These are phyloP conservation scores for Malurus alboscapulatus DNA, from an alignment of 2,113 vertebrate genomes.

Conservation along the genomic window DNA sequence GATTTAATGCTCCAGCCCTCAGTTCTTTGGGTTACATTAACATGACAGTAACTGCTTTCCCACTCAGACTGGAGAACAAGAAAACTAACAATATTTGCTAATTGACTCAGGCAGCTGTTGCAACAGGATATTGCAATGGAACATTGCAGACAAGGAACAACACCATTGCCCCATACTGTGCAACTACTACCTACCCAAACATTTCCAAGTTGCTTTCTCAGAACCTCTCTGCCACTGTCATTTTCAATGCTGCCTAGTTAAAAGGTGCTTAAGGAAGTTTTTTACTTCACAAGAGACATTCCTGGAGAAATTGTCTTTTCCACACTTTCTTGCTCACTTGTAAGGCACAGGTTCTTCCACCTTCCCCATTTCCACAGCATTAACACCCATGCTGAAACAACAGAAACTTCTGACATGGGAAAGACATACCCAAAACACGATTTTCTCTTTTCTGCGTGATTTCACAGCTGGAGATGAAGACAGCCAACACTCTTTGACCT, in stretches of 20 bases:
- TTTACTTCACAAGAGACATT: neutral
- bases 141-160: neutral
- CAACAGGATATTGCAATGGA: neutral
- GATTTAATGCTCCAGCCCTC: neutral
- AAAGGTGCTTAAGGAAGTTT: neutral
- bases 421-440: accelerated
- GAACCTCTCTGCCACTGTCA: neutral
- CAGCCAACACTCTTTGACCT: constrained; percentile 3
- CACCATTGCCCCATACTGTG: neutral
- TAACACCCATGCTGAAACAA: neutral
- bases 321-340: neutral
- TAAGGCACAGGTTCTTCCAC: neutral
- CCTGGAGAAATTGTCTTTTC: neutral
- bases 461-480: constrained; percentile 21
- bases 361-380: neutral
- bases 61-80: neutral
- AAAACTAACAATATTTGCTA: neutral
- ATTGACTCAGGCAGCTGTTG: neutral
- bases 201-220: neutral
- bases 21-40: neutral
- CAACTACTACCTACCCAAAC: neutral
- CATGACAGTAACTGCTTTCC: neutral
- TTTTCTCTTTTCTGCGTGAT: neutral
- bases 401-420: neutral
- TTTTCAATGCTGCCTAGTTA: neutral